A percentile compares a stretch with the other conserved stretches of the same genome.
Conservation (phyloP, 2,888 invertebrate genomes). For the Elysia crispata region DNA sequence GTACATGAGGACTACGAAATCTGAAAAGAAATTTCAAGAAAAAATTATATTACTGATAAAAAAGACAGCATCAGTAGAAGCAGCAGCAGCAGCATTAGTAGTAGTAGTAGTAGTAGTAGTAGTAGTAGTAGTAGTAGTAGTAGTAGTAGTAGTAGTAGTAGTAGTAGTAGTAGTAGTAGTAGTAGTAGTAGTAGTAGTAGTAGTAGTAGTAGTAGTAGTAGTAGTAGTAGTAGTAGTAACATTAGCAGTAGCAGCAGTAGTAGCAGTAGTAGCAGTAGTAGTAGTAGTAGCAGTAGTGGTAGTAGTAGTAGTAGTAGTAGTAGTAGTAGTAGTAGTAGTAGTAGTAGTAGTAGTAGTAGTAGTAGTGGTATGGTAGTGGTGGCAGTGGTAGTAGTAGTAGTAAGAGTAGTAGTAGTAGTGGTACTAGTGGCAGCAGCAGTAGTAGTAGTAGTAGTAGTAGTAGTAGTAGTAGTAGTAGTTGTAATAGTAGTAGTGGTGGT, state of each 20-base stretch:
- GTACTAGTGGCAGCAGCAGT: no score
- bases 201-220: constrained; percentile 32
- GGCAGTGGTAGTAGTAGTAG: no score
- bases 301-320: constrained; percentile 35
- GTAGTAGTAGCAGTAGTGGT: constrained; percentile 19
- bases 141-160: constrained; percentile 21
- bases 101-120: no score
- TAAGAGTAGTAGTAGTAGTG: no score
- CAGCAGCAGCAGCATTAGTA: no score
- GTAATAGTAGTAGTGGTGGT: no score
- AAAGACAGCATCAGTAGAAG: constrained; percentile 31
- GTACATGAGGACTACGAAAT: no score
- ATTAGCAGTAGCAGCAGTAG: no score
- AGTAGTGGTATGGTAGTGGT: no score
- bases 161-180: constrained; percentile 18
- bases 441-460: background rate
- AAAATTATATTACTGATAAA: no score
- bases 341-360: constrained; percentile 1
- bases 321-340: background rate
- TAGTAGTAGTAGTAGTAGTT: background rate
- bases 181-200: constrained; percentile 33
- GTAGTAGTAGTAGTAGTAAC: no score
- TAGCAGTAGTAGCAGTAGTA: constrained; percentile 32
- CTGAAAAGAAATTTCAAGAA: no score
- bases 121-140: background rate